A percentile compares a stretch with the other conserved stretches of the same genome.
Conservation (phyloP, 2,797 vertebrate genomes). For the Pseudomugil gertrudae region DNA sequence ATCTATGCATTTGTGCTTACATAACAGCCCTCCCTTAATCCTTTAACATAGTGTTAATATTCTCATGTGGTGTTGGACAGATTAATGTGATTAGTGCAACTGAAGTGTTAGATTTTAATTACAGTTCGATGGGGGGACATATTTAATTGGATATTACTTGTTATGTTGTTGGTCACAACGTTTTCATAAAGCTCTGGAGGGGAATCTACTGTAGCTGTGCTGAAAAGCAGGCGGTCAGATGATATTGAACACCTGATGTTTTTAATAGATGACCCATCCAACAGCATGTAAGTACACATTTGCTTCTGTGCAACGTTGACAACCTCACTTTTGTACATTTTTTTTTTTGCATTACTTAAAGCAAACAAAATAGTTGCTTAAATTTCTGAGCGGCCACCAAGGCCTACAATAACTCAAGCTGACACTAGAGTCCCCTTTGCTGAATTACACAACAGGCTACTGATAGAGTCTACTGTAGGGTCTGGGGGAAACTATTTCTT, state of each 20-base stretch:
- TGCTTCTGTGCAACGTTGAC: no score
- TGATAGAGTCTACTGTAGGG: no score
- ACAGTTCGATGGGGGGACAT: background rate
- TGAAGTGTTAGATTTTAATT: no score
- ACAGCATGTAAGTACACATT: no score
- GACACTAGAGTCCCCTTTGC: background rate
- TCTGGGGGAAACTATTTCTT: background rate
- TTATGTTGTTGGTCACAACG: no score
- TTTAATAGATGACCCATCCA: no score
- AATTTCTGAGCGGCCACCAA: background rate
- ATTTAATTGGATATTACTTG: no score
- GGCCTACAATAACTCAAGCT: background rate
- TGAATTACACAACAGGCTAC: background rate
- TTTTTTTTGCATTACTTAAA: no score
- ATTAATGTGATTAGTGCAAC: no score
- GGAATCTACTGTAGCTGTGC: no score
- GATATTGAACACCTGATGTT: background rate
- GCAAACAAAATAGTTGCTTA: background rate
- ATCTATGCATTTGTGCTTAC: background rate
- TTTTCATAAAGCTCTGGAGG: background rate
- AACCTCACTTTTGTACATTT: no score
- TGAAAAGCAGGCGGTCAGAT: slow-evolving; percentile 5
- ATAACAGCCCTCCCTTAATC: background rate
- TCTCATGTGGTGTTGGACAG: background rate
- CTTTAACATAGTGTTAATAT: background rate